Evolutionary conservation across 37 sponge, comb jelly and placozoan species (phyloP), one percentile per base, ranked within the genome.

Genomic region (Chondrosia reniformis): DNA sequence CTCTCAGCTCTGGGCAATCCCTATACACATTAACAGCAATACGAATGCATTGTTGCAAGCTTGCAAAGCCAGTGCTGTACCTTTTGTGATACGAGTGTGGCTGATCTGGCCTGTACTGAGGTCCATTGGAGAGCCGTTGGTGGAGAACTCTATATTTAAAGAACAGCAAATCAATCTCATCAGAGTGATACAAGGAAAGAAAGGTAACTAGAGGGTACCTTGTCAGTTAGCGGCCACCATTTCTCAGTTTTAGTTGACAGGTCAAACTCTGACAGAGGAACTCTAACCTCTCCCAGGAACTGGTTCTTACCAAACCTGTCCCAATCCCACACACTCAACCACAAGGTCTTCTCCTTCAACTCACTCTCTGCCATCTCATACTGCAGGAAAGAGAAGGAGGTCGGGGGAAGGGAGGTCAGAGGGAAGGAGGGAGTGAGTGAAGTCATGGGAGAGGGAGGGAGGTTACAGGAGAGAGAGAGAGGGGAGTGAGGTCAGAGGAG

Each of bases 251-350:
- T 9, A 76, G 74, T 61, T 38, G 57, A 58, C 45, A 88, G 88
- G 67, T 83, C 80, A 1, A 89, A 63, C 13, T 62, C 52, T 4
- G 72, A 59, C 55, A 89, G 85, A 49, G 81, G 82, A 42, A 89
- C 46, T 27, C 78, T 46, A n/a, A 89, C 82, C 49, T 89, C 85
- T 55, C 89, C 89, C 55, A 89, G 74, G 55, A 89, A 89, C 38
- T 76, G 65, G 75, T 89, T 89, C 65, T 59, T 75, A 6, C 85
- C 85, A 67, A 89, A 84, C 44, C 78, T 56, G 67, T 89, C 89
- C 74, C 75, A 82, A 83, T 84, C 82, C 89, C 89, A 89, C 45
- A 89, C 75, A 77, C 86, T 85, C 82, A 89, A 41, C 74, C 82
- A 81, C 33, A 89, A 54, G 31, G 83, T 84, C 2, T 45, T 75